Base-by-base conservation (phyloP, 2,113 vertebrate genomes). In the Peromyscus californicus region DNA sequence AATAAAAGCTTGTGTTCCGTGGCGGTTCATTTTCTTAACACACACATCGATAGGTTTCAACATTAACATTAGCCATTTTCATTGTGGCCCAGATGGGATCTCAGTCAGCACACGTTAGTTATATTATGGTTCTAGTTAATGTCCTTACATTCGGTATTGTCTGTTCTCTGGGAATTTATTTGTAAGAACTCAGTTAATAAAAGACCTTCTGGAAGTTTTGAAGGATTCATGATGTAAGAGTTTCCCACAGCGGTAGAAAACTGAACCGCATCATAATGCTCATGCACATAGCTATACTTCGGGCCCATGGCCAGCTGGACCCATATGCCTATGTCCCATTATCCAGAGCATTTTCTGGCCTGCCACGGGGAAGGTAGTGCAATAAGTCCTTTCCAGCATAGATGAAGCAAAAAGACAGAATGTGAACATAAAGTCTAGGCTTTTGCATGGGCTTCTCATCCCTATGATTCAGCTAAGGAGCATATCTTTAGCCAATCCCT, bases 161-260 rank as follows among this genome's bases (percentile, higher is more conserved):
- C 63, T 87, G 6, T n/a, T 33, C 74, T 95, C 96, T 94, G 87
- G 92, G 70, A 88, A 61, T 95, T 94, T 93, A 63, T 85, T 97
- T 97, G 61, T 74, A 96, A 85, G 87, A 33, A 86, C 76, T 93
- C 63, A 89, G 33, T 95, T 95, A 19, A 93, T 86, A 89, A 82
- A 95, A 94, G 89, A 57, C 31, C 76, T 94, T 74, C 95, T 88
- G 80, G 86, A 93, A 88, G 17, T 93, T 96, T 95, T 33, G 61
- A 97, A 97, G 57, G 54, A 78, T 90, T 95, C 80, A 92, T 87
- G 76, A 67, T 97, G 79, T 57, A 86, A n/a, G 42, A 54, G 12
- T 88, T 98, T 83, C 83, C 85, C 94, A 78, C 89, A 83, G 89
- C 57, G 93, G 79, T 92, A 57, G 93, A 51, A 87, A 98, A 98